Evolutionary conservation across 2,888 invertebrate genomes (phyloP).

Genomic region (Unio delphinus): DNA sequence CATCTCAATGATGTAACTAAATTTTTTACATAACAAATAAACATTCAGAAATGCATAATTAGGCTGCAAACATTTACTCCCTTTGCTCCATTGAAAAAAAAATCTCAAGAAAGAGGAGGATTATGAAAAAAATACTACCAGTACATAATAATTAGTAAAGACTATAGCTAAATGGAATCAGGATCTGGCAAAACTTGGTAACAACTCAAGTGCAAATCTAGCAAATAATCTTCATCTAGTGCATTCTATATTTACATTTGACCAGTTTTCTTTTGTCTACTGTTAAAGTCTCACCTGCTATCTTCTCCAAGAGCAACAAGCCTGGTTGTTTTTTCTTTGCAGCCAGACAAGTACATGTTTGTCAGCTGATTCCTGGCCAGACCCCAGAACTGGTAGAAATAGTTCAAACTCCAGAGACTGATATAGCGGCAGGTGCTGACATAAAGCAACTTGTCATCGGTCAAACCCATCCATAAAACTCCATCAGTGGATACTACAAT

Average conservation of each 20-base stretch:
- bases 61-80: no score
- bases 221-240: neutral
- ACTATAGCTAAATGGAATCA: no score
- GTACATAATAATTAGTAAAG: no score
- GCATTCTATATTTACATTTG: neutral
- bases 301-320: slow-evolving; percentile 66
- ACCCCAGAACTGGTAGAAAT: slow-evolving; percentile 65
- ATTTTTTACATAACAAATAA: no score
- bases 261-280: neutral
- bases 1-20: no score
- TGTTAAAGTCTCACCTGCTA: slow-evolving; percentile 57
- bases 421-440: slow-evolving; percentile 61
- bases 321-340: slow-evolving; percentile 60
- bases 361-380: slow-evolving; percentile 56
- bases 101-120: no score
- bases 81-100: no score
- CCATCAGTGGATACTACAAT: slow-evolving; percentile 58
- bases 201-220: neutral
- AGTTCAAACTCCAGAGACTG: slow-evolving; percentile 67
- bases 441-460: slow-evolving; percentile 66
- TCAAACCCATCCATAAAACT: slow-evolving; percentile 69
- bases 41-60: no score
- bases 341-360: slow-evolving; percentile 44
- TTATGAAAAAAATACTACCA: no score
- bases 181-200: neutral